Evolutionary conservation across 2,888 invertebrate species (phyloP).

Genomic region (Germaria angustata): DNA sequence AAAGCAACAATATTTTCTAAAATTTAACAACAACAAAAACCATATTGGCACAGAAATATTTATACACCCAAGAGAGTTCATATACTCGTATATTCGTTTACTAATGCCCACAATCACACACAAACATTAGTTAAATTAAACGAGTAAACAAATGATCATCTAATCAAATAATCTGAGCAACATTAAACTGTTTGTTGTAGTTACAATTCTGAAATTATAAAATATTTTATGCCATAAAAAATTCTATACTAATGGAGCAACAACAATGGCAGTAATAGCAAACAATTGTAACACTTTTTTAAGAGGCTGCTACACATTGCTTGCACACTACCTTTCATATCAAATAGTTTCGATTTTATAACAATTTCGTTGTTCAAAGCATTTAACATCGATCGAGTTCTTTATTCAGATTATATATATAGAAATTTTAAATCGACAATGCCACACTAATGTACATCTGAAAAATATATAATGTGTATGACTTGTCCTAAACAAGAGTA

Average conservation of each 20-base stretch:
- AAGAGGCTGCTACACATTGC: background rate
- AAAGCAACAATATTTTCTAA: background rate
- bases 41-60: conserved; percentile 32
- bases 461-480: too few relatives aligned
- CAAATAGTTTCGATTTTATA: background rate
- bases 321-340: background rate
- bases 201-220: conserved; percentile 32
- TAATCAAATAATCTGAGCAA: conserved; percentile 65
- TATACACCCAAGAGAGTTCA: conserved; percentile 47
- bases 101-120: background rate
- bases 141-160: conserved; percentile 65
- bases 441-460: too few relatives aligned
- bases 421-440: too few relatives aligned
- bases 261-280: conserved; percentile 48
- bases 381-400: too few relatives aligned
- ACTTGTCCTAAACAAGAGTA: too few relatives aligned
- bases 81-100: background rate
- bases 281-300: conserved; percentile 55
- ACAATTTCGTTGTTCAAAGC: too few relatives aligned
- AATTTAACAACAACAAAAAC: background rate
- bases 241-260: conserved; percentile 27
- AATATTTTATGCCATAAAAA: conserved; percentile 25
- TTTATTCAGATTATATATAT: too few relatives aligned
- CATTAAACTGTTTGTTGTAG: conserved; percentile 47
- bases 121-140: conserved; percentile 49